phyloP scores from a whole-genome alignment of 2,888 invertebrate species.

The Ecliptopera silaceata region DNA sequence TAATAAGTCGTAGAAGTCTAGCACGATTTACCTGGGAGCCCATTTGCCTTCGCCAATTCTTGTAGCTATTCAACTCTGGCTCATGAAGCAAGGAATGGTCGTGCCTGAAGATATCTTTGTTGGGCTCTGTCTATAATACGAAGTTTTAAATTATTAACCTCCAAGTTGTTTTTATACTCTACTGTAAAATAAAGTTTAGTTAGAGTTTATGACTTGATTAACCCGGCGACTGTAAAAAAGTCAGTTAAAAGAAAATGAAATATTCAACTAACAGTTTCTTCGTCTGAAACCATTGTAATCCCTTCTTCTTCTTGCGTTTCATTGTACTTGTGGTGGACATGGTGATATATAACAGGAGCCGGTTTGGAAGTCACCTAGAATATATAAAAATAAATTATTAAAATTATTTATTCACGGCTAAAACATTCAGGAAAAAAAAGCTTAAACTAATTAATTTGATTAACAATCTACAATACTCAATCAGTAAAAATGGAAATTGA shows the following conservation, averaged over 20 bases:
- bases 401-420: too few species aligned
- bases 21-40: not conserved
- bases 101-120: not conserved
- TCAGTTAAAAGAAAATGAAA: too few species aligned
- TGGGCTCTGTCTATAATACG: not conserved
- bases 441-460: too few species aligned
- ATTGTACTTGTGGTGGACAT: not conserved
- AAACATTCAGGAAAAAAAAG: too few species aligned
- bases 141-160: too few species aligned
- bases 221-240: too few species aligned
- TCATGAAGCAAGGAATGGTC: not conserved
- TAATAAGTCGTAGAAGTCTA: not conserved
- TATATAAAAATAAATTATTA: too few species aligned
- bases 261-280: not conserved
- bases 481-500: too few species aligned
- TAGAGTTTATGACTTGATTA: too few species aligned
- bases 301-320: not conserved
- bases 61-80: not conserved
- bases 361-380: not conserved
- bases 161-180: too few species aligned
- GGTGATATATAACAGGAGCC: not conserved
- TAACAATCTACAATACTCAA: too few species aligned
- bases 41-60: not conserved
- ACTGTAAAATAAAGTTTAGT: too few species aligned
- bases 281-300: not conserved